A percentile compares a stretch with the other conserved stretches of the same genome.
These are phyloP conservation scores for Geopemphigus sp. DNA, from an alignment of 1,140 invertebrate species.

Conservation along the genomic window DNA sequence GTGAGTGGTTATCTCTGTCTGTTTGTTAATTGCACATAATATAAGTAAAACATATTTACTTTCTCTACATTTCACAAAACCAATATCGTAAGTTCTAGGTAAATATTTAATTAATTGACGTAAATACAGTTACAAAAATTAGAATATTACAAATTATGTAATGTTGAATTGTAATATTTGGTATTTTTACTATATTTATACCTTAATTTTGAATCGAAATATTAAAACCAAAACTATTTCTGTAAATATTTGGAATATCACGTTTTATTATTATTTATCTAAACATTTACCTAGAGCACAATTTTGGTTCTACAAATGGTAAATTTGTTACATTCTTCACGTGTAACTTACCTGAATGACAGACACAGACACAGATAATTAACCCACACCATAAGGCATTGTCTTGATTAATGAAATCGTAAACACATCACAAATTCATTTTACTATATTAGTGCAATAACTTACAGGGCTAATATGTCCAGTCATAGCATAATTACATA, in stretches of 20 bases:
- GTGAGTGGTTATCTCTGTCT: not conserved
- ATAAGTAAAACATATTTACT: not conserved
- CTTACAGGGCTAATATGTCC: conserved; percentile 51
- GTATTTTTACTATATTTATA: too few species aligned
- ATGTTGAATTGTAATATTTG: too few species aligned
- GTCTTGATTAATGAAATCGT: not conserved
- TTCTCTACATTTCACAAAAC: not conserved
- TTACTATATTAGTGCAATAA: not conserved
- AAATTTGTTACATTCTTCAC: not conserved
- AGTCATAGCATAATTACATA: conserved; percentile 54
- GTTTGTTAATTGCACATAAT: too few species aligned
- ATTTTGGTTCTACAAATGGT: not conserved
- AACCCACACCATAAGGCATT: not conserved
- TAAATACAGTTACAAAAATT: not conserved
- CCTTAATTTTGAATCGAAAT: too few species aligned
- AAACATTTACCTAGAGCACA: not conserved
- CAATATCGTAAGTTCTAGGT: not conserved
- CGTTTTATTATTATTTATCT: not conserved
- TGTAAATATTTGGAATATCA: too few species aligned
- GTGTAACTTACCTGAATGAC: not conserved
- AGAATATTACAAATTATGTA: not conserved
- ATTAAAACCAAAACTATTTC: too few species aligned
- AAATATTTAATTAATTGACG: not conserved
- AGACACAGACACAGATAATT: not conserved
- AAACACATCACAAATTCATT: not conserved